phyloP scores from a whole-genome alignment of 2,797 vertebrate species.

The Champsocephalus esox region DNA sequence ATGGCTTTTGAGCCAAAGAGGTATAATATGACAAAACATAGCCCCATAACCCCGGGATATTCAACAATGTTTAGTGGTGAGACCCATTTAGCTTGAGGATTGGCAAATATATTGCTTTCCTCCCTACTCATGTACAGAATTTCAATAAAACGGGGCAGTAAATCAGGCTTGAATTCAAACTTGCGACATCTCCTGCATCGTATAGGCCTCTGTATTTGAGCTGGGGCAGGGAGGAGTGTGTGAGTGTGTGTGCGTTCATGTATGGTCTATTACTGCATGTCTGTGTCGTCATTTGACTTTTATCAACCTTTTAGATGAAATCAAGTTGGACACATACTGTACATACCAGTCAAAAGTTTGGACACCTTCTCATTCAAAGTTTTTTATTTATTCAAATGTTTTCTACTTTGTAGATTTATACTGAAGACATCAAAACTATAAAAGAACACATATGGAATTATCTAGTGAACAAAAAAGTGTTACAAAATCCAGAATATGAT shows the following conservation, averaged over 20 bases:
- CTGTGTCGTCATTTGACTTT: conserved; percentile 4
- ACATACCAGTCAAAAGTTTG: neutral
- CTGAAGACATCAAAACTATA: no score
- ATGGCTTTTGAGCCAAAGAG: conserved; percentile 94
- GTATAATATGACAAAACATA: conserved; percentile 94
- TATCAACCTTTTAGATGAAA: neutral
- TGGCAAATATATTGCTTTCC: conserved; percentile 78
- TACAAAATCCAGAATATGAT: no score
- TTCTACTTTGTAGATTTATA: no score
- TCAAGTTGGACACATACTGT: neutral
- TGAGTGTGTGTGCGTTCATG: neutral
- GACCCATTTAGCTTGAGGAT: conserved; percentile 76
- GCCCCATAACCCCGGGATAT: conserved; percentile 91
- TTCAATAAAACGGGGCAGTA: conserved; percentile 77
- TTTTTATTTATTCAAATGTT: no score
- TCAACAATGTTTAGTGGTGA: conserved; percentile 82
- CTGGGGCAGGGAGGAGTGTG: neutral
- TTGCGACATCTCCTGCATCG: conserved; percentile 45
- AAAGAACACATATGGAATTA: no score
- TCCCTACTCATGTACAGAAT: conserved; percentile 75
- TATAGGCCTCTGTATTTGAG: conserved; percentile 29
- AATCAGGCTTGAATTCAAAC: conserved; percentile 74
- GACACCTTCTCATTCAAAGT: no score
- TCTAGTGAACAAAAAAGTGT: no score
- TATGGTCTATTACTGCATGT: neutral